phyloP scores from a whole-genome alignment of 2,888 invertebrate species.

The Lissocephala sabroskyi region DNA sequence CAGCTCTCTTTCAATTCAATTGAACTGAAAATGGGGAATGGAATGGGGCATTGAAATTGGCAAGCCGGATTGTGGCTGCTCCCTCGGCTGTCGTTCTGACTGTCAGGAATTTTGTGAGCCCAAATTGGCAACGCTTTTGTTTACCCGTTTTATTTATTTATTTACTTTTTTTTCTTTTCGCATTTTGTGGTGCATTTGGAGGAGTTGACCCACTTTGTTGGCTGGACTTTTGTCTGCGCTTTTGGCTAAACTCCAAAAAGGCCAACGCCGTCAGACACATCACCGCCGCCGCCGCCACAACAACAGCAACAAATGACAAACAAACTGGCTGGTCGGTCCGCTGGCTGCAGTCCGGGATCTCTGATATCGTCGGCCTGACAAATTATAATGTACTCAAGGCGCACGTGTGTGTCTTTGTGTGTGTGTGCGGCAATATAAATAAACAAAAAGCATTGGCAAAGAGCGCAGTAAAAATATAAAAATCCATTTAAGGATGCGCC shows the following conservation, averaged over 20 bases:
- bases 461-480: not conserved
- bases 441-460: constrained; percentile 5
- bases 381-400: constrained; percentile 1
- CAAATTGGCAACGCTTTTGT: constrained; percentile 40
- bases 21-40: too few species aligned
- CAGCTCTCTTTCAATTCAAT: too few species aligned
- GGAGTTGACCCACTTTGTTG: constrained; percentile 49
- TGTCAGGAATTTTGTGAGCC: constrained; percentile 54
- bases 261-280: constrained; percentile 29
- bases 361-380: not conserved
- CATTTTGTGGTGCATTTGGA: constrained; percentile 51
- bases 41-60: not conserved
- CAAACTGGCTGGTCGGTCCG: too few species aligned
- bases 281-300: constrained; percentile 15
- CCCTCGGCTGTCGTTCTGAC: constrained; percentile 39
- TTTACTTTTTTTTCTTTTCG: too few species aligned
- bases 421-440: not conserved
- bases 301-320: constrained; percentile 19
- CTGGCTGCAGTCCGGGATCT: too few species aligned
- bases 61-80: not conserved
- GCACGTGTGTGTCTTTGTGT: not conserved
- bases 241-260: constrained; percentile 57
- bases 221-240: constrained; percentile 33
- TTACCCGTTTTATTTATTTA: constrained; percentile 2
- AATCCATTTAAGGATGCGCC: constrained; percentile 7